phyloP scores from a whole-genome alignment of 2,113 vertebrate species.

The Hyaena hyaena region DNA sequence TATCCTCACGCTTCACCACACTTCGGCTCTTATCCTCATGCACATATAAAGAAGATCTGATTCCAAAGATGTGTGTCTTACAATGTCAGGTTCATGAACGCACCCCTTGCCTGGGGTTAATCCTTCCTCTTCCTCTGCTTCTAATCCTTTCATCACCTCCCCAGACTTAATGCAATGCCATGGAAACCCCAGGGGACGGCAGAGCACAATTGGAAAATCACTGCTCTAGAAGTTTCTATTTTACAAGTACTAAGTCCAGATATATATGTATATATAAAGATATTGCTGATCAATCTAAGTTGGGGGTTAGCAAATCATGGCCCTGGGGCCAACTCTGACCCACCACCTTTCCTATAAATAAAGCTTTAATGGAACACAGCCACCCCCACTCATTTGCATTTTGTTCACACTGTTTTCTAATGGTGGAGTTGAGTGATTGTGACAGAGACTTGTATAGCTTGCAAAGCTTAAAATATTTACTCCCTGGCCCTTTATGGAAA shows the following conservation, averaged over 20 bases:
- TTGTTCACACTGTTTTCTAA: no score
- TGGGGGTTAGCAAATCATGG: not conserved
- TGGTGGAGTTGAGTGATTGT: not conserved
- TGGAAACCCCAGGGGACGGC: not conserved
- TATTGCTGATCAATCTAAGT: not conserved
- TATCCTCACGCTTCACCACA: not conserved
- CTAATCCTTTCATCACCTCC: not conserved
- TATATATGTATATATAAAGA: not conserved
- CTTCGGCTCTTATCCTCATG: not conserved
- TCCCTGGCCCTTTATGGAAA: not conserved
- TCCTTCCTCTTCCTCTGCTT: not conserved
- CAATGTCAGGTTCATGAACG: not conserved
- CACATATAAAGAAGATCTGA: not conserved
- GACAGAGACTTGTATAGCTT: not conserved
- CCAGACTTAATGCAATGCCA: not conserved
- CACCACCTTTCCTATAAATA: not conserved
- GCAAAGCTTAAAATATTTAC: not conserved
- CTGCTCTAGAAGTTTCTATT: not conserved
- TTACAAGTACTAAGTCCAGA: not conserved
- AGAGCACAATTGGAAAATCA: not conserved
- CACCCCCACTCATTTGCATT: not conserved
- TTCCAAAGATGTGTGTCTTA: not conserved
- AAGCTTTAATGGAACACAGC: not conserved
- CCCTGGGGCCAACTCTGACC: not conserved
- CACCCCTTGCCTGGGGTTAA: accelerated